phyloP scores from a whole-genome alignment of 2,113 vertebrate species.

The Petrocephalus microphthalmus region DNA sequence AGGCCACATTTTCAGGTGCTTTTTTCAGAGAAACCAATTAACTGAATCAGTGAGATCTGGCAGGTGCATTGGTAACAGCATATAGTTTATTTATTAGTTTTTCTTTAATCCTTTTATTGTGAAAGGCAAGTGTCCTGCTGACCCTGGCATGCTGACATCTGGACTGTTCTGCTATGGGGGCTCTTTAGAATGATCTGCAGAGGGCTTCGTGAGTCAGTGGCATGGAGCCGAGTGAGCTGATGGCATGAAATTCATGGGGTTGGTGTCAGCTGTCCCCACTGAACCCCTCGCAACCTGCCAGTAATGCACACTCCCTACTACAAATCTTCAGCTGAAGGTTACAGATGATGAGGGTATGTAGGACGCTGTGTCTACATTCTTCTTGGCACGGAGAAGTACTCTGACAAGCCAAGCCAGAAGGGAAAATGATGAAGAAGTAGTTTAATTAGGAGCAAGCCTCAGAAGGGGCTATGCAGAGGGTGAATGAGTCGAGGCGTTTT shows the following conservation, averaged over 20 bases:
- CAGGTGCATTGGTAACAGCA: background rate
- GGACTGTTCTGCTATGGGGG: background rate
- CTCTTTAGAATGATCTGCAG: slow-evolving; percentile 19
- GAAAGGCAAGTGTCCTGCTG: slow-evolving; percentile 34
- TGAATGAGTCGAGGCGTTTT: slow-evolving; percentile 45
- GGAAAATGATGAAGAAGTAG: slow-evolving; percentile 62
- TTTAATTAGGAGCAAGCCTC: slow-evolving; percentile 72
- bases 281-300: slow-evolving; percentile 39
- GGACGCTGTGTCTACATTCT: slow-evolving; percentile 61
- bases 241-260: slow-evolving; percentile 52
- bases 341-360: slow-evolving; percentile 63
- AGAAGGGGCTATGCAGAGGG: slow-evolving; percentile 56
- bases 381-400: slow-evolving; percentile 54
- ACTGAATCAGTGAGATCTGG: background rate
- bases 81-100: background rate
- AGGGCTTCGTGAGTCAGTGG: slow-evolving; percentile 30
- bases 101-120: background rate
- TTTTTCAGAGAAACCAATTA: background rate
- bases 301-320: slow-evolving; percentile 16
- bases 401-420: slow-evolving; percentile 63
- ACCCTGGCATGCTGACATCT: slow-evolving; percentile 43
- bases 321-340: slow-evolving; percentile 48
- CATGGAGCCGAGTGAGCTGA: slow-evolving; percentile 56
- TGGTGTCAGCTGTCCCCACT: slow-evolving; percentile 57
- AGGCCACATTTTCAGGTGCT: background rate